Evolutionary conservation across 2,888 invertebrate genomes (phyloP), one percentile per base, ranked within the genome.

Genomic region (Pediacus dermestoides): DNA sequence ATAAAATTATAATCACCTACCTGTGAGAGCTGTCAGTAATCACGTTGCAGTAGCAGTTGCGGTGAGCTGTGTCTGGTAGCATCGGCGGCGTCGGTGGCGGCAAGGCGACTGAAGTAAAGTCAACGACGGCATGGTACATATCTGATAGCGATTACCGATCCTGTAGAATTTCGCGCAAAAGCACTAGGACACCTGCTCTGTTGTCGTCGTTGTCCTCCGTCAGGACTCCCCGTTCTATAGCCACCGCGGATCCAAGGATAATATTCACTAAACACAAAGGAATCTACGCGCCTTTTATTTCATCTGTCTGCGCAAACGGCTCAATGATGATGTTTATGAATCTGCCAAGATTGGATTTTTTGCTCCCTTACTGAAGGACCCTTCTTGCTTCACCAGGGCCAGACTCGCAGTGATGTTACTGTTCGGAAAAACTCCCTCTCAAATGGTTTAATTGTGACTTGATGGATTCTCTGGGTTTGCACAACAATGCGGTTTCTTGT

Each of bases 111-210:
- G 59, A 60, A 55, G 58, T 50, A 55, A 55, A 59, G 50, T 50
- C 56, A 51, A 48, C 58, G 60, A 52, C 61, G 57, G 57, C 63
- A 64, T 60, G 57, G 60, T 63, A 62, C 64, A 65, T 64, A 64
- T 63, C 63, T 63, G 62, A 62, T 62, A 59, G 55, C 56, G 58
- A 58, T 63, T 64, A 65, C 63, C 62, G 64, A 64, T 64, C 63
- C 58, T 58, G 60, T 36, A 32, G 57, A 56, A 52, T 51, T 58
- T 28, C 63, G 67, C 67, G 66, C 67, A 66, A 53, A 63, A 65
- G 65, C 66, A 66, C 57, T 64, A n/a, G 60, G 58, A 56, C 60
- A 59, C 62, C 63, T 61, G 61, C 55, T 50, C 46, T 40, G 18
- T 47, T 46, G 4, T 52, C 48, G 1, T 47, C 44, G 22, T 36